A percentile compares a stretch with the other conserved stretches of the same genome.
Conservation (phyloP, 2,113 vertebrate species). For the Octodon degus region DNA sequence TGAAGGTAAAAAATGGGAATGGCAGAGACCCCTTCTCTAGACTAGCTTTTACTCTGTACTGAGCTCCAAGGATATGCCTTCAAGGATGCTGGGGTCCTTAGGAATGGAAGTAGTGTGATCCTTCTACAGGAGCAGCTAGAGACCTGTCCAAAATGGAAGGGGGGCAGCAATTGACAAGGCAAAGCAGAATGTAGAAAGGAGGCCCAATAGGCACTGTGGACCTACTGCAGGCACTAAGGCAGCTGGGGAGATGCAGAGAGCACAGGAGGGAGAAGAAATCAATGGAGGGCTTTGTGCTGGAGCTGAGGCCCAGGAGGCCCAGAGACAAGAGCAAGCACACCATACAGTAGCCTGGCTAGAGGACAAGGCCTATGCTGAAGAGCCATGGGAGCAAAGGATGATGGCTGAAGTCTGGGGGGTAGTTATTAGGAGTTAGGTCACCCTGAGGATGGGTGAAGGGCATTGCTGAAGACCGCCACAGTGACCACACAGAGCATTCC, state of each 20-base stretch:
- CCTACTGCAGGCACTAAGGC: neutral
- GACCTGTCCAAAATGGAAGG: neutral
- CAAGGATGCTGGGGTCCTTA: neutral
- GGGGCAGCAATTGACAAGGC: slow-evolving; percentile 12
- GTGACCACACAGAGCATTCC: neutral
- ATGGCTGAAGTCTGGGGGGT: neutral
- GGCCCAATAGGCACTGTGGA: neutral
- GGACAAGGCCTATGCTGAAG: neutral
- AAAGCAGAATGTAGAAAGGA: slow-evolving; percentile 25
- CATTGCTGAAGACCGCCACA: slow-evolving; percentile 11
- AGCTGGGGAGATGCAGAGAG: neutral
- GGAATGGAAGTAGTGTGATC: slow-evolving; percentile 21
- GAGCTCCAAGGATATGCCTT: slow-evolving; percentile 23
- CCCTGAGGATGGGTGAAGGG: neutral
- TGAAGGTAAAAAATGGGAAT: slow-evolving; percentile 34
- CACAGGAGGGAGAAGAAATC: slow-evolving; percentile 2
- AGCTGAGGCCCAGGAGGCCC: neutral
- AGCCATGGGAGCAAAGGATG: slow-evolving; percentile 14
- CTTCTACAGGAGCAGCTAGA: slow-evolving; percentile 1
- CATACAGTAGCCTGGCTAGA: neutral
- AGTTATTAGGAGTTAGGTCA: neutral
- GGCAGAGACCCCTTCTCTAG: neutral
- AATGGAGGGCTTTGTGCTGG: neutral
- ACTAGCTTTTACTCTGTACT: slow-evolving; percentile 51
- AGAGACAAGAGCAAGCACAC: slow-evolving; percentile 2